Percentiles rank a stretch among this genome's conserved stretches.
Evolutionary conservation across 2,888 invertebrate species (phyloP).

Genomic region (Anoplius nigerrimus): DNA sequence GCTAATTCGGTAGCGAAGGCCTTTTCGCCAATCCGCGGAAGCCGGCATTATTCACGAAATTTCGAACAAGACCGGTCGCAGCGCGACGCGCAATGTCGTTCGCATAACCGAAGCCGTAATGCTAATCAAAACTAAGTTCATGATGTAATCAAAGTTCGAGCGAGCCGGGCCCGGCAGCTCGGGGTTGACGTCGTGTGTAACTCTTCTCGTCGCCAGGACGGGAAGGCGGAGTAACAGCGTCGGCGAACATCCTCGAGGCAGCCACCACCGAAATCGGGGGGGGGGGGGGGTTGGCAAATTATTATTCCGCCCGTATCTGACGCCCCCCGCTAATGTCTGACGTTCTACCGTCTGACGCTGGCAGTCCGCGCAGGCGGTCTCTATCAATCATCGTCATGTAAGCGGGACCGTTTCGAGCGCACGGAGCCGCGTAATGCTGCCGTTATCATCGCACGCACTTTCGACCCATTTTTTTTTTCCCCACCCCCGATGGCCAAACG

Average conservation of each 20-base stretch:
- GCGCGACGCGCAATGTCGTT: conserved; percentile 13
- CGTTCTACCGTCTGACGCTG: too few relatives aligned
- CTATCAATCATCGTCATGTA: too few relatives aligned
- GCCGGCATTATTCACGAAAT: conserved; percentile 26
- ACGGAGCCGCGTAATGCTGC: too few relatives aligned
- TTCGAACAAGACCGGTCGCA: conserved; percentile 18
- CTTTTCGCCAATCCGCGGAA: background rate
- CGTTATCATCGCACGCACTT: too few relatives aligned
- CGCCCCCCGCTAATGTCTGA: background rate
- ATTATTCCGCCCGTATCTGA: conserved; percentile 32
- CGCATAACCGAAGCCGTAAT: conserved; percentile 50
- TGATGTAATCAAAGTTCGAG: conserved; percentile 60
- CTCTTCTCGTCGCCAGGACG: conserved; percentile 33
- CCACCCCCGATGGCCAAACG: too few relatives aligned
- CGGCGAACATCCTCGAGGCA: conserved; percentile 11
- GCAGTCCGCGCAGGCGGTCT: too few relatives aligned
- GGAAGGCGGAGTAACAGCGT: conserved; percentile 20
- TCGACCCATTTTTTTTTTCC: too few relatives aligned
- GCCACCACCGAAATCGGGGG: conserved; percentile 16
- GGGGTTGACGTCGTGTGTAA: conserved; percentile 53
- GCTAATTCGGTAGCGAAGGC: background rate
- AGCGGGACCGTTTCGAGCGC: too few relatives aligned
- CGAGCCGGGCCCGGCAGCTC: conserved; percentile 53
- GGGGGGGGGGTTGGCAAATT: too few relatives aligned
- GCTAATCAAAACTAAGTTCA: conserved; percentile 62